Evolutionary conservation across 2,113 vertebrate genomes (phyloP).

Genomic region (Alexandromys fortis): DNA sequence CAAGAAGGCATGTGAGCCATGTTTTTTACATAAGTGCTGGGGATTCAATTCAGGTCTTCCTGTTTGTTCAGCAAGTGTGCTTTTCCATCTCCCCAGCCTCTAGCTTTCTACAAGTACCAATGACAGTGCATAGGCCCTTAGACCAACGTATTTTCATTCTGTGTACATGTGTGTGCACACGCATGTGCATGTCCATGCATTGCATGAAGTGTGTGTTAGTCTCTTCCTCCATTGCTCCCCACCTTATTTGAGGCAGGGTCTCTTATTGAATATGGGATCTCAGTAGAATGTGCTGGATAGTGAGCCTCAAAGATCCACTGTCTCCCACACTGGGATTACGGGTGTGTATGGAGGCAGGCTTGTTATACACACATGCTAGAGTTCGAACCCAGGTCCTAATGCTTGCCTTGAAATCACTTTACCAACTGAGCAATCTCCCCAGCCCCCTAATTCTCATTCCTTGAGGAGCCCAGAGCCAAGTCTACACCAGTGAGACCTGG

Average conservation of each 20-base stretch:
- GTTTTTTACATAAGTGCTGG: not conserved
- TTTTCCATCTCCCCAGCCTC: not conserved
- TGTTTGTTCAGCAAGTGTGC: not conserved
- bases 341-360: not conserved
- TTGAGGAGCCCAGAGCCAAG: slow-evolving; percentile 26
- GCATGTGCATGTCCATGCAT: not conserved
- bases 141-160: not conserved
- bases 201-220: not conserved
- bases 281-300: not conserved
- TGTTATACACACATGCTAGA: not conserved
- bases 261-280: not conserved
- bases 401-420: not conserved
- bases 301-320: not conserved
- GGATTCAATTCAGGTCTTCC: not conserved
- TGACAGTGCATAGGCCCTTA: slow-evolving; percentile 9
- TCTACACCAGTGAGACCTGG: slow-evolving; percentile 51
- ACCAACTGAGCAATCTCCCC: not conserved
- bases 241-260: not conserved
- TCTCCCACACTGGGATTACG: not conserved
- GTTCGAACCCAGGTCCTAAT: not conserved
- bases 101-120: slow-evolving; percentile 44
- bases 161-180: not conserved
- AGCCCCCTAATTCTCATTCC: slow-evolving; percentile 28
- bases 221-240: not conserved
- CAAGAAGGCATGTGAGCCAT: not conserved